A percentile compares a stretch with the other conserved stretches of the same genome.
These are phyloP conservation scores for Drosophila multiciliata DNA, from an alignment of 2,888 invertebrate genomes.

Conservation along the genomic window DNA sequence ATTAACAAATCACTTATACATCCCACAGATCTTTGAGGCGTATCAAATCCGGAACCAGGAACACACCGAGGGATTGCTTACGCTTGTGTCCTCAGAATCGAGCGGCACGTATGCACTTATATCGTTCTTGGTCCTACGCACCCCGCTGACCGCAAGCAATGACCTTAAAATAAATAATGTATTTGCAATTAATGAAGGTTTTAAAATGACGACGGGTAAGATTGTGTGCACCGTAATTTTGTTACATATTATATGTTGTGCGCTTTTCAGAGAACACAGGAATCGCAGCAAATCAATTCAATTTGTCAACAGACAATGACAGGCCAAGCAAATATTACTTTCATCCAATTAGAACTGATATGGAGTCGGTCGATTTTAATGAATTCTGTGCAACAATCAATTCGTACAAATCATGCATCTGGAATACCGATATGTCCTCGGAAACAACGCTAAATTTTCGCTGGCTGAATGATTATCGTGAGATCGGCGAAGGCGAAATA, in stretches of 20 bases:
- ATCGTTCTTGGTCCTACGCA: slow-evolving; percentile 79
- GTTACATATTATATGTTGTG: slow-evolving; percentile 20
- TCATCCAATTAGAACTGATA: slow-evolving; percentile 74
- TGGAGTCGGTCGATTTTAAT: slow-evolving; percentile 73
- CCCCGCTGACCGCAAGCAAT: slow-evolving; percentile 89
- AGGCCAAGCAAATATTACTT: slow-evolving; percentile 80
- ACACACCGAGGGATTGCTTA: slow-evolving; percentile 80
- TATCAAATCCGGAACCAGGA: slow-evolving; percentile 84
- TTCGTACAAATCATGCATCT: slow-evolving; percentile 73
- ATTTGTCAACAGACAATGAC: slow-evolving; percentile 77
- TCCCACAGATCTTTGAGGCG: slow-evolving; percentile 82
- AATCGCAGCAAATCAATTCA: slow-evolving; percentile 82
- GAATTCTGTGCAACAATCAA: slow-evolving; percentile 75
- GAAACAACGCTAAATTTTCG: slow-evolving; percentile 68
- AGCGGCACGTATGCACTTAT: slow-evolving; percentile 84
- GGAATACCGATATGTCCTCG: slow-evolving; percentile 42
- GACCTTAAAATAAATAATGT: slow-evolving; percentile 93
- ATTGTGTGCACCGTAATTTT: slow-evolving; percentile 15
- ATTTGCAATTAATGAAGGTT: slow-evolving; percentile 91
- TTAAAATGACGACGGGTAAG: slow-evolving; percentile 90
- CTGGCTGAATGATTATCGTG: slow-evolving; percentile 83
- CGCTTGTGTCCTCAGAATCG: slow-evolving; percentile 80
- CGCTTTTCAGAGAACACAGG: slow-evolving; percentile 67
- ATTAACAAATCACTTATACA: background rate
- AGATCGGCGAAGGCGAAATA: slow-evolving; percentile 83